Evolutionary conservation across 2,113 vertebrate species (phyloP).

Genomic region (Arothron firmamentum): DNA sequence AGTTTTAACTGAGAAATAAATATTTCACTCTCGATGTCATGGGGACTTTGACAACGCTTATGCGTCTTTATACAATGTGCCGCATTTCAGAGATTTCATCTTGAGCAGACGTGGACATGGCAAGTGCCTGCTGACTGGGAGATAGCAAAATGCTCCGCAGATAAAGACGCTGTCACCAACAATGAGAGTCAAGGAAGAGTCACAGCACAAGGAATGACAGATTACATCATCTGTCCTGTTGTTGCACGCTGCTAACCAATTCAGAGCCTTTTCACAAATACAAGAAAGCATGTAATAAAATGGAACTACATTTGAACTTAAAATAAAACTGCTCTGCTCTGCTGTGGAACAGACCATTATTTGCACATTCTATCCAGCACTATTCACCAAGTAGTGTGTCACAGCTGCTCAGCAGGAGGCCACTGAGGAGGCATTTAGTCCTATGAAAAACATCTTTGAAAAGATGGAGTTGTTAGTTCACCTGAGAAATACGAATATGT

Average conservation of each 20-base stretch:
- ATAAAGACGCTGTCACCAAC: constrained; percentile 21
- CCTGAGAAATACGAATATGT: no score
- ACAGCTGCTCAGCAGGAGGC: background rate
- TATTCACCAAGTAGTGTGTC: background rate
- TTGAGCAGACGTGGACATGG: background rate
- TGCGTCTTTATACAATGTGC: constrained; percentile 6
- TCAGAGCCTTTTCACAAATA: constrained; percentile 32
- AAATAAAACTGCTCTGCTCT: background rate
- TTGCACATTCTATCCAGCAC: constrained; percentile 2
- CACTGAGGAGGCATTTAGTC: constrained; percentile 7
- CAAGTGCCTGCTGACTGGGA: constrained; percentile 19
- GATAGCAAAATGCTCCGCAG: constrained; percentile 3
- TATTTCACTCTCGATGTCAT: background rate
- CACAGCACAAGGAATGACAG: constrained; percentile 9
- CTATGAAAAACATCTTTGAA: constrained; percentile 7
- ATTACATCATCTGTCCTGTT: constrained; percentile 6
- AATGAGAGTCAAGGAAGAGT: constrained; percentile 10
- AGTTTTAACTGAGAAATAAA: background rate
- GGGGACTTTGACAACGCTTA: constrained; percentile 1
- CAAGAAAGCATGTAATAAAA: constrained; percentile 12
- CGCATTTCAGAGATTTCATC: constrained; percentile 29
- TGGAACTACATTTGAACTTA: constrained; percentile 9
- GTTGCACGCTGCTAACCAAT: constrained; percentile 22
- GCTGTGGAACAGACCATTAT: background rate
- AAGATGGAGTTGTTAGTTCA: background rate